These are phyloP conservation scores for Pelosia muscerda DNA, from an alignment of 2,888 invertebrate genomes.

Conservation along the genomic window DNA sequence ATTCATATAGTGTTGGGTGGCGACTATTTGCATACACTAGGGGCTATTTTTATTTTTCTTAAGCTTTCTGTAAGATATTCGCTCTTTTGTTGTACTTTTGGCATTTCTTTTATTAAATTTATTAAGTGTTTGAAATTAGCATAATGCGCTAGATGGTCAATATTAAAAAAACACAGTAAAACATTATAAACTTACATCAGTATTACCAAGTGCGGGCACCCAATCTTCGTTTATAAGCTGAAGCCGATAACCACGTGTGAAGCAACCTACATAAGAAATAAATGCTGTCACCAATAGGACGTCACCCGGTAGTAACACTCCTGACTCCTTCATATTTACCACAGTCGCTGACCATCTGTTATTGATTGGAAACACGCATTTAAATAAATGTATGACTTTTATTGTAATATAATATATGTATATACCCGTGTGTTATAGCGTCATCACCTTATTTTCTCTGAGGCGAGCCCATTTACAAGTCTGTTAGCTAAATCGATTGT, in stretches of 20 bases:
- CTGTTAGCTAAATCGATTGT: conserved; percentile 97
- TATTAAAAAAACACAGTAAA: conserved; percentile 31
- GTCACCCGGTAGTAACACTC: conserved; percentile 94
- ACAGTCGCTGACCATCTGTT: conserved; percentile 80
- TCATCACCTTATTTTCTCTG: conserved; percentile 90
- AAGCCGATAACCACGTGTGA: conserved; percentile 93
- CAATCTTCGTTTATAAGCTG: conserved; percentile 93
- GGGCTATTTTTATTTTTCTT: neutral
- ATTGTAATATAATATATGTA: neutral
- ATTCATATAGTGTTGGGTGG: neutral
- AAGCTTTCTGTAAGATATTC: neutral
- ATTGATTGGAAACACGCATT: neutral
- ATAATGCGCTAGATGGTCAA: neutral
- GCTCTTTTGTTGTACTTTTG: neutral
- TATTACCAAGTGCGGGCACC: conserved; percentile 91
- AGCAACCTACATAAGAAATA: conserved; percentile 98
- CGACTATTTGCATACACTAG: neutral
- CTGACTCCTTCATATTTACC: conserved; percentile 89
- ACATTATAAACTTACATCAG: conserved; percentile 79
- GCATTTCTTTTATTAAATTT: neutral
- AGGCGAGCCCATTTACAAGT: conserved; percentile 96
- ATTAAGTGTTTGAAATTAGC: neutral
- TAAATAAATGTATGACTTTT: neutral
- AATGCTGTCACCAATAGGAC: conserved; percentile 96
- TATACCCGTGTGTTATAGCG: neutral